Base-by-base conservation (phyloP, 2,113 vertebrate species). In the Zapus hudsonius region DNA sequence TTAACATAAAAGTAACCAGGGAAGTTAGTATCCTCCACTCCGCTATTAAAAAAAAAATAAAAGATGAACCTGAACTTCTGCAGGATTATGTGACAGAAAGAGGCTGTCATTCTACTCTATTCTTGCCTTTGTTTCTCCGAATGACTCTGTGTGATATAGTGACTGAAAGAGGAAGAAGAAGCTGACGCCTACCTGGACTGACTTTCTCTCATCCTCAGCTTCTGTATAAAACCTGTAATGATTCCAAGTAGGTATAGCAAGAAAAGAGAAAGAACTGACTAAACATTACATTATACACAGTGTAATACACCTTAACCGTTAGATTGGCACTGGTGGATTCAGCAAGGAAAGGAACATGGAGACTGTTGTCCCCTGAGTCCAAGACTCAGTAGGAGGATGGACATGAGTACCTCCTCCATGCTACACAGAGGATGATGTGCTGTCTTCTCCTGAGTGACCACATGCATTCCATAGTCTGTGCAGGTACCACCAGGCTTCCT, bases 231-330 rank as follows among this genome's bases (percentile, higher is more conserved):
- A 11, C 33, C 47, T 64, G 33, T 29, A 33, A 36, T 11, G 87
- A 79, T 93, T 70, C 69, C 3, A 79, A 76, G 27, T 33, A 69
- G 12, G 27, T 42, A 10, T 70, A 66, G 4, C 16, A 36, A 69
- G 36, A 23, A 55, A 9, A 57, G 89, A 17, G 55, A 73, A 72
- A 85, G 2, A 89, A 47, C 29, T 38, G 23, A 83, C 63, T 81
- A 92, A 70, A 92, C 67, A 44, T 33, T 76, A 23, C 57, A 57
- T 72, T n/a, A n/a, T n/a, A n/a, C n/a, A n/a, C n/a, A n/a, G n/a
- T n/a, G n/a, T n/a, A 5, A 70, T 27, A 1, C 19, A 55, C 38
- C 10, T 47, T 23, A 67, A 72, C 22, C 22, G 13, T 40, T 66
- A 85, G 27, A 8, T 90, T 31, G 7, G 3, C 13, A 19, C 31